phyloP scores from a whole-genome alignment of 2,888 invertebrate species.

The Melanophora roralis region DNA sequence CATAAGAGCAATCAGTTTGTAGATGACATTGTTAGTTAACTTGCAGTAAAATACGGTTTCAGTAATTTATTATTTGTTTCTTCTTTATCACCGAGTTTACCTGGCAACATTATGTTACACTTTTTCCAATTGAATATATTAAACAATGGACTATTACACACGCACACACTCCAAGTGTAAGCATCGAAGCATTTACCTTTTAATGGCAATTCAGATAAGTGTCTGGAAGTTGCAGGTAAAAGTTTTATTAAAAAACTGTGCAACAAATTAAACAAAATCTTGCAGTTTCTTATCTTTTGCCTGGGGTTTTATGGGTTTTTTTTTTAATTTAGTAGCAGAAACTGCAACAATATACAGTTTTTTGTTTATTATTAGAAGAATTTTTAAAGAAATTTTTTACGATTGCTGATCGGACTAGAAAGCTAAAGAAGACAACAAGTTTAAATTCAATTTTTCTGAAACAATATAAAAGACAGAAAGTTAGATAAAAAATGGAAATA shows the following conservation, averaged over 20 bases:
- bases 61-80: not conserved
- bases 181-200: not conserved
- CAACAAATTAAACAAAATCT: not conserved
- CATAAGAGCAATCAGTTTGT: not conserved
- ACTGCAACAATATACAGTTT: not conserved
- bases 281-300: not conserved
- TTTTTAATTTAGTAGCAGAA: not conserved
- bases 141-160: no score
- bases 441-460: slow-evolving; percentile 1
- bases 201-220: not conserved
- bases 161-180: not conserved
- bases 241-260: slow-evolving; percentile 2
- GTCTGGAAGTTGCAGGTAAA: not conserved
- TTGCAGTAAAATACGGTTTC: not conserved
- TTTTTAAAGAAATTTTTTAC: not conserved
- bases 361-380: not conserved
- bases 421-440: not conserved
- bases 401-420: not conserved
- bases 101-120: not conserved
- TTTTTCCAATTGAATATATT: not conserved
- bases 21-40: slow-evolving; percentile 38
- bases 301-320: not conserved
- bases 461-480: not conserved
- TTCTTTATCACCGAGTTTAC: not conserved
- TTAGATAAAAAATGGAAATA: not conserved